Evolutionary conservation across 1,140 invertebrate genomes (phyloP), one percentile per base, ranked within the genome.

Genomic region (Elysia chlorotica): DNA sequence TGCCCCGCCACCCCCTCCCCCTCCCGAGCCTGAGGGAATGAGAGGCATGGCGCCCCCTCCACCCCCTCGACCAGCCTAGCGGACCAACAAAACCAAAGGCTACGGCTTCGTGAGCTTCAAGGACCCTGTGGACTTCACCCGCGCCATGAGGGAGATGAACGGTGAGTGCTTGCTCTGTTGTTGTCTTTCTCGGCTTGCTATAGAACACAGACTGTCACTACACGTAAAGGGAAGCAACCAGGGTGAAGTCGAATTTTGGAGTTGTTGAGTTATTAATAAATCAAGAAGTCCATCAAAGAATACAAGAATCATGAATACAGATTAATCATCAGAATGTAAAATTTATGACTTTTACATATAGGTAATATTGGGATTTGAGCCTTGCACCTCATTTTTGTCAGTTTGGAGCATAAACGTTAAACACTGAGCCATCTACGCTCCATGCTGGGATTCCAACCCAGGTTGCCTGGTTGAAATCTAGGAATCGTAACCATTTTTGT

Each of bases 91-190:
- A 88, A 98, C 95, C 59, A 98, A 98, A 90, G 98, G 98, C 6
- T 99, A 97, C 88, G 98, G 98, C 5, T 99, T 99, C 87, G 95
- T 99, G 38, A 99, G 97, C 79, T 99, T 99, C 84, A 97, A 96
- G 84, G 96, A 99, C 88, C 96, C 98, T 0, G 92, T 94, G 48
- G 98, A 99, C 87, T 99, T 99, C 83, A 96, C 97, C 41, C 93
- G 94, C 82, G 98, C 98, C 14, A 99, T 99, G 93, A 96, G 98
- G 83, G 97, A 99, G 90, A 97, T 99, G 94, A 97, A 91, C 83
- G 90, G 89, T 89, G 79, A 86, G 84, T 78, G 17, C 25, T n/a
- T 62, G n/a, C n/a, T n/a, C n/a, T n/a, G n/a, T n/a, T n/a, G n/a
- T n/a, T n/a, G n/a, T n/a, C n/a, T n/a, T n/a, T n/a, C n/a, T n/a